A percentile compares a stretch with the other conserved stretches of the same genome.
Conservation (phyloP, 64 coral and sea anemone genomes). For the Montipora cactus region DNA sequence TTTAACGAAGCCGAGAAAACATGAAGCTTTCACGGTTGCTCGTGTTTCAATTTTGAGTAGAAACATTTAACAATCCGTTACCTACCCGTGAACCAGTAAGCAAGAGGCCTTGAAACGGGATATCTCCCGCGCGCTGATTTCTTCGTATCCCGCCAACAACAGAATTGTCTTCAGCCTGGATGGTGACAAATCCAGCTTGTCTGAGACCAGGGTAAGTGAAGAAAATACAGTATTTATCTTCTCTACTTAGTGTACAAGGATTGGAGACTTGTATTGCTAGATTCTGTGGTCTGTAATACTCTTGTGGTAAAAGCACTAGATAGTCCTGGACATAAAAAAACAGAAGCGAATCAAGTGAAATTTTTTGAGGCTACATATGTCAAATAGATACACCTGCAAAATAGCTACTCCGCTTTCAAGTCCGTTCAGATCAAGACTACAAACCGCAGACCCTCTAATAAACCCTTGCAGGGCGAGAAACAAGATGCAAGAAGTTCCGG, state of each 20-base stretch:
- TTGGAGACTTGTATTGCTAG: conserved; percentile 68
- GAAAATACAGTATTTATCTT: conserved; percentile 70
- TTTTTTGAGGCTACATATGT: not conserved
- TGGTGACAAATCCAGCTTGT: conserved; percentile 30
- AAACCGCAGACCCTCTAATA: no score
- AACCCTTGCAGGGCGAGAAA: no score
- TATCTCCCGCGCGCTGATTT: conserved; percentile 12
- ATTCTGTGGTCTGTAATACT: conserved; percentile 79
- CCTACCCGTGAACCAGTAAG: conserved; percentile 40
- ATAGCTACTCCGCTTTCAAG: no score
- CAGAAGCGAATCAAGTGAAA: not conserved
- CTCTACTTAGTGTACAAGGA: conserved; percentile 69
- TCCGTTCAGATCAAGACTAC: no score
- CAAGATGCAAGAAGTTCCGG: no score
- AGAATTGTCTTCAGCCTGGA: conserved; percentile 69
- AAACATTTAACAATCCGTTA: not conserved
- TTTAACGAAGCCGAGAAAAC: no score
- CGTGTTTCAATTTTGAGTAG: no score
- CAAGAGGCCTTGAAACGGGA: conserved; percentile 34
- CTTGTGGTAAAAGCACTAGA: conserved; percentile 88
- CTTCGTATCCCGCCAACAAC: conserved; percentile 42
- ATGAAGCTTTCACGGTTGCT: no score
- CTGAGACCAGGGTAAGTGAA: conserved; percentile 64
- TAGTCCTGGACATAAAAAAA: conserved; percentile 67
- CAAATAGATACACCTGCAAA: not conserved